A percentile compares a stretch with the other conserved stretches of the same genome.
Conservation (phyloP, 1,140 invertebrate species). For the Copidosoma floridanum region DNA sequence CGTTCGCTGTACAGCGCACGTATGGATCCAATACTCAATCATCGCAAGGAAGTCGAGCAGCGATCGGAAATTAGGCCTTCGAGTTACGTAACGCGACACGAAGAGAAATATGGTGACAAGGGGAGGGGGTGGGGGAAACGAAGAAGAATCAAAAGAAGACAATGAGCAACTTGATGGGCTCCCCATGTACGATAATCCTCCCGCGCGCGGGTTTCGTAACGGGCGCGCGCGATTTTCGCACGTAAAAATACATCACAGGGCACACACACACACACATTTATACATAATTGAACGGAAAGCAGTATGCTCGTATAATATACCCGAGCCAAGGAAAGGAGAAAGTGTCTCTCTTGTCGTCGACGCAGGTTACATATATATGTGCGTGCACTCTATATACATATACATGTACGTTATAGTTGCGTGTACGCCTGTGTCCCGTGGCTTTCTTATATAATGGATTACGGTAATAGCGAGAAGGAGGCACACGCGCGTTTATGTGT, state of each 20-base stretch:
- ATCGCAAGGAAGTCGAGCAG: no score
- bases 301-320: background rate
- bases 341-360: conserved; percentile 21
- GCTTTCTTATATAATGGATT: conserved; percentile 33
- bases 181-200: background rate
- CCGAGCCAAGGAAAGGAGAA: conserved; percentile 16
- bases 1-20: no score
- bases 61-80: no score
- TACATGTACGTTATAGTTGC: background rate
- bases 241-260: background rate
- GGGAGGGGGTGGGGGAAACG: no score
- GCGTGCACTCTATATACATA: background rate
- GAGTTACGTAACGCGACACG: no score
- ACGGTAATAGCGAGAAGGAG: conserved; percentile 26
- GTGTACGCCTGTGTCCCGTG: background rate
- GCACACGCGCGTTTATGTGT: conserved; percentile 3
- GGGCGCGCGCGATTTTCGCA: background rate
- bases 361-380: conserved; percentile 12
- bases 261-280: no score
- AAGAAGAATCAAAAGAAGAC: no score
- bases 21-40: no score
- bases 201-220: background rate
- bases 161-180: background rate
- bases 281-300: background rate
- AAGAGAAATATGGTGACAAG: no score